These are phyloP conservation scores for Nerophis ophidion DNA, from an alignment of 2,113 vertebrate species.

Conservation along the genomic window DNA sequence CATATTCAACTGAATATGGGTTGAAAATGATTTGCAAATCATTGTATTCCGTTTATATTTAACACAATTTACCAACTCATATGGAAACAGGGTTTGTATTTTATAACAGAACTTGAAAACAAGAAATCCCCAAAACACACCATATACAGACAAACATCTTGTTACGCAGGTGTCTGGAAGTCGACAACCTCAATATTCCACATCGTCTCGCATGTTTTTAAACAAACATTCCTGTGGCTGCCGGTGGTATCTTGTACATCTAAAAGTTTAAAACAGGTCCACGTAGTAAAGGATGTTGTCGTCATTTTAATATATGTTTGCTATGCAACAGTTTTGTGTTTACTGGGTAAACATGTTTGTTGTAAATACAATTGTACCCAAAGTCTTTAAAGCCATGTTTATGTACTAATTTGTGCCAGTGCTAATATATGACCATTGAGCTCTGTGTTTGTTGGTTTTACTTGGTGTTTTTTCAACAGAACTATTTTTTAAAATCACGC, in stretches of 20 bases:
- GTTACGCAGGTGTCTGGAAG: no score
- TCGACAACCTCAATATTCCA: not conserved
- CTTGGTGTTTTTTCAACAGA: no score
- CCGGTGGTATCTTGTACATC: conserved; percentile 8
- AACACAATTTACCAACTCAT: no score
- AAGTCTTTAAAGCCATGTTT: not conserved
- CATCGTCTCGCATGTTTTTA: not conserved
- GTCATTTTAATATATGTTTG: not conserved
- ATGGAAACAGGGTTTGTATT: no score
- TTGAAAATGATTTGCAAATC: no score
- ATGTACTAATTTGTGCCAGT: not conserved
- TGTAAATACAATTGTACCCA: not conserved
- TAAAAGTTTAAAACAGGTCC: not conserved
- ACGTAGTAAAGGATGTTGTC: not conserved
- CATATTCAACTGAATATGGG: no score
- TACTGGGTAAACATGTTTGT: not conserved
- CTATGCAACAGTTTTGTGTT: not conserved
- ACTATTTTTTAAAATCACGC: no score
- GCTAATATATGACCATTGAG: not conserved
- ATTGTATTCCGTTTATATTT: no score
- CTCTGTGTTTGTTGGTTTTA: not conserved
- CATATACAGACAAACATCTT: no score
- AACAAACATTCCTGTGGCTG: conserved; percentile 9
- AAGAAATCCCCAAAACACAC: no score
- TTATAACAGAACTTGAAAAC: no score